Conservation (phyloP, 2,888 invertebrate genomes). For the Lepidochitona cinerea region DNA sequence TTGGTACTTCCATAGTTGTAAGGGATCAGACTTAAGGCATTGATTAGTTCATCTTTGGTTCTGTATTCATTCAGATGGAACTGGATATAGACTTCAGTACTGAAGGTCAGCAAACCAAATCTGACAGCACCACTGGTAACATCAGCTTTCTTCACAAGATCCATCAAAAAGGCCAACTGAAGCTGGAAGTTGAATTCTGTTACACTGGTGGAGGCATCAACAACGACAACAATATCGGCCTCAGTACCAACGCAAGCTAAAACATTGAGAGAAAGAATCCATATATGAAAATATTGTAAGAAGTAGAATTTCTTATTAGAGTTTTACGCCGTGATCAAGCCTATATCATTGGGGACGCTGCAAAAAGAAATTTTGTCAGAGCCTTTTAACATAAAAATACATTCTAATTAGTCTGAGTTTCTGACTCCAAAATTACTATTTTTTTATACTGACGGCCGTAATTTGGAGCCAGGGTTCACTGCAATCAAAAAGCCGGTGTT, state of each 20-base stretch:
- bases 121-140: slow-evolving; percentile 52
- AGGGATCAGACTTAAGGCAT: slow-evolving; percentile 49
- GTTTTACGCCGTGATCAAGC: no score
- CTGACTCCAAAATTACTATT: no score
- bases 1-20: slow-evolving; percentile 61
- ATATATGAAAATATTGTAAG: neutral
- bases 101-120: slow-evolving; percentile 57
- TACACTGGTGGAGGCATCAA: slow-evolving; percentile 63
- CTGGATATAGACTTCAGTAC: slow-evolving; percentile 46
- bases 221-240: slow-evolving; percentile 55
- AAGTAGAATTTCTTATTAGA: neutral
- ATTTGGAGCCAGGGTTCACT: no score
- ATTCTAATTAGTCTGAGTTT: no score
- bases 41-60: slow-evolving; percentile 40
- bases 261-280: neutral
- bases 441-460: no score
- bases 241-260: slow-evolving; percentile 25
- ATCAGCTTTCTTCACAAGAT: slow-evolving; percentile 48
- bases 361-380: no score
- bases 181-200: slow-evolving; percentile 50
- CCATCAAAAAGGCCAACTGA: slow-evolving; percentile 50
- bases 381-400: no score
- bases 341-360: no score
- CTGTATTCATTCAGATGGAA: slow-evolving; percentile 52
- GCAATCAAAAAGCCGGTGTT: no score